A percentile compares a stretch with the other conserved stretches of the same genome.
Evolutionary conservation across 2,797 vertebrate species (phyloP).

Genomic region (Monodelphis domestica): DNA sequence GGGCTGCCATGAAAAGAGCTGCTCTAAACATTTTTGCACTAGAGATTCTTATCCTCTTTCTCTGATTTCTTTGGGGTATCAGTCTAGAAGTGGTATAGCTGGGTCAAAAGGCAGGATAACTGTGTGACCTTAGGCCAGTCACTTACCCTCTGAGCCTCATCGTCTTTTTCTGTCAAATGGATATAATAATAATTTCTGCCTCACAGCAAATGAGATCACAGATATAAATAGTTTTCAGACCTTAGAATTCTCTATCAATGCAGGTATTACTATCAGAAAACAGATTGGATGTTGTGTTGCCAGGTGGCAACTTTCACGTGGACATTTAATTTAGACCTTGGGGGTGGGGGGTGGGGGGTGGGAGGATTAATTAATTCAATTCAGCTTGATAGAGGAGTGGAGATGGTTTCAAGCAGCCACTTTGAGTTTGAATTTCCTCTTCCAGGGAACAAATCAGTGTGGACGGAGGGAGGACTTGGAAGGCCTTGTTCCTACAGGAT

Average conservation of each 20-base stretch:
- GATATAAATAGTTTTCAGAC: neutral
- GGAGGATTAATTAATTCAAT: neutral
- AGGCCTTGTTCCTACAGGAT: no score
- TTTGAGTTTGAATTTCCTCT: neutral
- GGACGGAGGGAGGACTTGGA: neutral
- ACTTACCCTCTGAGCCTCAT: neutral
- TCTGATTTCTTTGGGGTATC: neutral
- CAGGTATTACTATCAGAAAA: neutral
- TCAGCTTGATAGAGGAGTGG: neutral
- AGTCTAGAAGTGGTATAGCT: neutral
- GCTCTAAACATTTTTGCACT: neutral
- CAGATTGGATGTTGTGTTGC: neutral
- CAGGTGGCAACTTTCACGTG: rapidly evolving
- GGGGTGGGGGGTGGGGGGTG: neutral
- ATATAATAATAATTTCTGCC: neutral
- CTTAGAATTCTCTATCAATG: neutral
- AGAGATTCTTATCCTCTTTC: neutral
- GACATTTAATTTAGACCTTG: neutral
- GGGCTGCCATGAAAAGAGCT: neutral
- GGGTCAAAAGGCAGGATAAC: neutral
- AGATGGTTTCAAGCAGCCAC: neutral
- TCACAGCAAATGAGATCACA: neutral
- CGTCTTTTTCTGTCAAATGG: neutral
- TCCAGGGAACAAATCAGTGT: neutral
- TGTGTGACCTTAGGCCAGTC: neutral